Percentiles rank a stretch among this genome's conserved stretches.
These are phyloP conservation scores for Tetragonula carbonaria DNA, from an alignment of 2,888 invertebrate species.

Conservation along the genomic window DNA sequence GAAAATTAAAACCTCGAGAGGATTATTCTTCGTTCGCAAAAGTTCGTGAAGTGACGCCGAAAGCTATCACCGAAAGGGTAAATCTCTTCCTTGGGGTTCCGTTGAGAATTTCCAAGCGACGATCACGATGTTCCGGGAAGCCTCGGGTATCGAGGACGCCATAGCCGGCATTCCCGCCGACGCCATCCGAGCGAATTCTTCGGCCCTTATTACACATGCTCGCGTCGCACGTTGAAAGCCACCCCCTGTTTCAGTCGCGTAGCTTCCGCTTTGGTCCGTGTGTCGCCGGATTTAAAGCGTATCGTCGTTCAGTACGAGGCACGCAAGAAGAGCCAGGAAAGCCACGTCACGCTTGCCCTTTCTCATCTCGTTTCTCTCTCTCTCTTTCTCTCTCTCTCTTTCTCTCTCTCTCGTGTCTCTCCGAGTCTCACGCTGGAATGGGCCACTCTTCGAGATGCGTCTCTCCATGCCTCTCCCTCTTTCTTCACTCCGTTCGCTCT, in stretches of 20 bases:
- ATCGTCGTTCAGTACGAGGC: constrained; percentile 65
- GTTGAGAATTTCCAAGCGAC: background rate
- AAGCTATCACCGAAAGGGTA: background rate
- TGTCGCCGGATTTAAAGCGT: constrained; percentile 70
- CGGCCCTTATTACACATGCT: constrained; percentile 74
- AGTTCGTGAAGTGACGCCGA: background rate
- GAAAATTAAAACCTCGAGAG: background rate
- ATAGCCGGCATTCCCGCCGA: constrained; percentile 75
- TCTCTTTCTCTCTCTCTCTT: too few species aligned
- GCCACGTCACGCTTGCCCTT: constrained; percentile 65
- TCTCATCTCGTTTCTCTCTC: constrained; percentile 35
- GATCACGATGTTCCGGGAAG: constrained; percentile 8
- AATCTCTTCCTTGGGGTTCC: background rate
- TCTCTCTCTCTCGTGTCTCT: too few species aligned
- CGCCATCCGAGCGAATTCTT: constrained; percentile 58
- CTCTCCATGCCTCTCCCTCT: background rate
- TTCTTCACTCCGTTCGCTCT: background rate
- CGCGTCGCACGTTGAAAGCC: constrained; percentile 62
- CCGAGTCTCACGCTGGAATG: constrained; percentile 54
- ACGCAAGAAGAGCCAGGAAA: constrained; percentile 54
- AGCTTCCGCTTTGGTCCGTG: constrained; percentile 25
- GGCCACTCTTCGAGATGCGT: constrained; percentile 54
- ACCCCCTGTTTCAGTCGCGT: constrained; percentile 48
- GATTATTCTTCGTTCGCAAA: background rate
- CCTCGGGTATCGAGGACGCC: constrained; percentile 58